phyloP scores from a whole-genome alignment of 2,888 invertebrate genomes.

The Hemithea aestivaria region DNA sequence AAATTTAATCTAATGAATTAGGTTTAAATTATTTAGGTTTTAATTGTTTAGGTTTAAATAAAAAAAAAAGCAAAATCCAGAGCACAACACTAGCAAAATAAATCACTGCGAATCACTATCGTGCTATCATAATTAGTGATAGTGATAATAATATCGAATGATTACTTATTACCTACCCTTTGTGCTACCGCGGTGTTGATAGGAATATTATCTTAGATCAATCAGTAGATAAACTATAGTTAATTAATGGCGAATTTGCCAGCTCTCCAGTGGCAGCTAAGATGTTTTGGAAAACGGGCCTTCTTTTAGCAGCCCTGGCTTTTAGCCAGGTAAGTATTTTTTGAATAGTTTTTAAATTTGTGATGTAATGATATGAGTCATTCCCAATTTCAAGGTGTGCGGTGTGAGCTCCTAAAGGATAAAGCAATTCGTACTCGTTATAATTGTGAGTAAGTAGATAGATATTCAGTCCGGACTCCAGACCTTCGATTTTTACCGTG shows the following conservation, averaged over 20 bases:
- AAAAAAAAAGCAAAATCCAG: too few relatives aligned
- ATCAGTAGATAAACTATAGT: slow-evolving; percentile 8
- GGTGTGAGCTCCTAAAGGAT: too few relatives aligned
- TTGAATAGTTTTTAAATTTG: not conserved
- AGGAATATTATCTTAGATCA: slow-evolving; percentile 10
- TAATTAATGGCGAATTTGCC: not conserved
- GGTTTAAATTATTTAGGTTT: too few relatives aligned
- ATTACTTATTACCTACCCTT: slow-evolving; percentile 12
- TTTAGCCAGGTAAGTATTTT: slow-evolving; percentile 41
- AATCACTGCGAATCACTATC: slow-evolving; percentile 3
- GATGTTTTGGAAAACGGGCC: slow-evolving; percentile 44
- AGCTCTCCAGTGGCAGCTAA: slow-evolving; percentile 33
- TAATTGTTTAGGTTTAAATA: too few relatives aligned
- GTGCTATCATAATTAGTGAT: not conserved
- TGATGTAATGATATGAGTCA: too few relatives aligned
- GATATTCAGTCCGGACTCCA: too few relatives aligned
- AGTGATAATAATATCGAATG: slow-evolving; percentile 1
- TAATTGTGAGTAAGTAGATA: too few relatives aligned
- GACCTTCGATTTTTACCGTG: too few relatives aligned
- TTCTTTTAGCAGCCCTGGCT: slow-evolving; percentile 36
- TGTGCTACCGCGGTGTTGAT: slow-evolving; percentile 9
- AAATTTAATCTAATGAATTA: too few relatives aligned
- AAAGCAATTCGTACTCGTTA: too few relatives aligned
- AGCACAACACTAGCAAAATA: not conserved
- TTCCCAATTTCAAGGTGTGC: too few relatives aligned